Evolutionary conservation across 2,113 vertebrate species (phyloP).

Genomic region (Pelobates fuscus): DNA sequence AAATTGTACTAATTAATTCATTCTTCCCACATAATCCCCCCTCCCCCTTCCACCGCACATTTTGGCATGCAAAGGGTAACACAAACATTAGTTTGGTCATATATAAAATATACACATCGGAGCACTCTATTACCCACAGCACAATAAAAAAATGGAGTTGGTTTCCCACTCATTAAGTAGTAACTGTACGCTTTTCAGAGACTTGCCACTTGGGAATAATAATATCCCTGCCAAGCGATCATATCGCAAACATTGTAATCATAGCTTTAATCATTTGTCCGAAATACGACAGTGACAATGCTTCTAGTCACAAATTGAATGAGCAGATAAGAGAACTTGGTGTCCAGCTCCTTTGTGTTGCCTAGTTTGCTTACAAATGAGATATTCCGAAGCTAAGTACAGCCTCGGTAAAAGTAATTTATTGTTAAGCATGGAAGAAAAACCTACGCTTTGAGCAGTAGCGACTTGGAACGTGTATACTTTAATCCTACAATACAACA

Average conservation of each 20-base stretch:
- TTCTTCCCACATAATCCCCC: too few species aligned
- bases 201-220: constrained; percentile 27
- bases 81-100: too few species aligned
- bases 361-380: constrained; percentile 35
- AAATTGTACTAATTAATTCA: too few species aligned
- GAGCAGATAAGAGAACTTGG: constrained; percentile 29
- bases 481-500: constrained; percentile 57
- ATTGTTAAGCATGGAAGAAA: constrained; percentile 5
- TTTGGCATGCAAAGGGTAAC: too few species aligned
- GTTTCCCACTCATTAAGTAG: constrained; percentile 33
- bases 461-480: constrained; percentile 45
- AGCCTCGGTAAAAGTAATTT: constrained; percentile 22
- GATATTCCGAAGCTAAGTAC: constrained; percentile 22
- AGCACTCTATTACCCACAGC: constrained; percentile 7
- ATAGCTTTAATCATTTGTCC: constrained; percentile 26
- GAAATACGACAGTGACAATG: constrained; percentile 19
- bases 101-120: constrained; percentile 1
- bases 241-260: constrained; percentile 32
- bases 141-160: constrained; percentile 16
- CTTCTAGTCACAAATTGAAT: constrained; percentile 23
- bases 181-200: constrained; percentile 24
- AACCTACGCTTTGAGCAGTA: neutral
- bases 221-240: constrained; percentile 29
- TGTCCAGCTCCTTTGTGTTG: constrained; percentile 1
- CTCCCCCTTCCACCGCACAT: too few species aligned